phyloP scores from a whole-genome alignment of 2,888 invertebrate species.

The Lapara coniferarum region DNA sequence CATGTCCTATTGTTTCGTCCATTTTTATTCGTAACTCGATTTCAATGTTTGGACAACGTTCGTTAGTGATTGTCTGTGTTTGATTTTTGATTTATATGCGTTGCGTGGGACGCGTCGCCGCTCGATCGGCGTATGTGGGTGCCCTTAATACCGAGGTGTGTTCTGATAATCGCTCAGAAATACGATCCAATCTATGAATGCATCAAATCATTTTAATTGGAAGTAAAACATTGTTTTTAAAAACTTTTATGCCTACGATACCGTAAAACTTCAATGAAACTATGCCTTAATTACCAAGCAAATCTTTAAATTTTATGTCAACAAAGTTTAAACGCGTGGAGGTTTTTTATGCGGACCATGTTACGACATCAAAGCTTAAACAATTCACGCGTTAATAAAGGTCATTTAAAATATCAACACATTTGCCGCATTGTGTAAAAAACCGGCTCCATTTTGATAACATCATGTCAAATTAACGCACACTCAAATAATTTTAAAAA shows the following conservation, averaged over 20 bases:
- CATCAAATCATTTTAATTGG: not conserved
- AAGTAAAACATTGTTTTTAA: not conserved
- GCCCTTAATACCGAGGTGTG: conserved; percentile 17
- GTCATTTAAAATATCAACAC: not conserved
- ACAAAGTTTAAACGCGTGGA: not conserved
- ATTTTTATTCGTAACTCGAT: conserved; percentile 73
- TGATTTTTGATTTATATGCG: conserved; percentile 68
- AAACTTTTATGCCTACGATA: not conserved
- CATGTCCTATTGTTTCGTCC: conserved; percentile 60
- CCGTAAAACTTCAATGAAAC: too few species aligned
- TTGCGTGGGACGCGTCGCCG: conserved; percentile 61
- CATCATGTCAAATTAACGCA: conserved; percentile 25
- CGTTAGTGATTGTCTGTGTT: conserved; percentile 76
- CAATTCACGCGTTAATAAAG: not conserved
- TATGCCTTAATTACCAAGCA: too few species aligned
- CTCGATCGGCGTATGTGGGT: conserved; percentile 56
- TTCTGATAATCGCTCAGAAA: conserved; percentile 18
- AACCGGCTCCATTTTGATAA: conserved; percentile 10
- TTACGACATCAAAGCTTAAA: not conserved
- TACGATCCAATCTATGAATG: not conserved
- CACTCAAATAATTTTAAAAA: conserved; percentile 24
- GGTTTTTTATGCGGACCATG: not conserved
- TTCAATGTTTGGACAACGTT: conserved; percentile 70
- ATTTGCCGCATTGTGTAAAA: conserved; percentile 15
- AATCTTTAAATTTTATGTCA: not conserved